A percentile compares a stretch with the other conserved stretches of the same genome.
These are phyloP conservation scores for Camarhynchus parvulus DNA, from an alignment of 2,113 vertebrate species.

Conservation along the genomic window DNA sequence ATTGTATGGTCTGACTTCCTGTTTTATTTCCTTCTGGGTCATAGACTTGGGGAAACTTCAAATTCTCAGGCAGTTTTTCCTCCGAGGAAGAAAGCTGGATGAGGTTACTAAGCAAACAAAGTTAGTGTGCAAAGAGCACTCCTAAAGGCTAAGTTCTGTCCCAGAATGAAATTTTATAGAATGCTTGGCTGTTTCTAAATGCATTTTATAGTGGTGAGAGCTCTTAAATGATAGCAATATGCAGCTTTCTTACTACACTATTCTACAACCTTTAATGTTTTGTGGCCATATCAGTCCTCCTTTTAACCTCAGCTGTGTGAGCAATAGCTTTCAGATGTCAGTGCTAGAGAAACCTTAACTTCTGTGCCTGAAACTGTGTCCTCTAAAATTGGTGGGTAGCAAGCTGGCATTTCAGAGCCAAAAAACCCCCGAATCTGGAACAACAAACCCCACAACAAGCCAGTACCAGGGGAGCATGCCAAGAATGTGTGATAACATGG, in stretches of 20 bases:
- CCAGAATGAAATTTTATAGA: constrained; percentile 42
- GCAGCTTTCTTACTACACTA: constrained; percentile 11
- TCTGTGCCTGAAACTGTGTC: neutral
- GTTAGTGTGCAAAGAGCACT: neutral
- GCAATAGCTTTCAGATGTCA: constrained; percentile 71
- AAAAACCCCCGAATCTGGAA: fast-evolving
- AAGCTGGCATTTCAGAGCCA: neutral
- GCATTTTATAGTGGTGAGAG: constrained; percentile 24
- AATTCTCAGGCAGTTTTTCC: neutral
- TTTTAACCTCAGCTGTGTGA: constrained; percentile 62
- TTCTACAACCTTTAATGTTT: neutral
- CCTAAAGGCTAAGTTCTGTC: constrained; percentile 32
- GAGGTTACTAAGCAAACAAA: neutral
- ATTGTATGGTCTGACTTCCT: neutral
- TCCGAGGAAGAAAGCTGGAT: constrained; percentile 1
- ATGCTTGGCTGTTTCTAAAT: constrained; percentile 43
- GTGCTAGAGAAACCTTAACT: constrained; percentile 30
- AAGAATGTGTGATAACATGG: fast-evolving
- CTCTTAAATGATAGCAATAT: constrained; percentile 40
- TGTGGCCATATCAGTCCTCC: neutral
- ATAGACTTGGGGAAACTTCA: neutral
- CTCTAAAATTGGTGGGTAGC: neutral
- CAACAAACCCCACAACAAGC: neutral
- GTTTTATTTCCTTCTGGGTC: neutral
- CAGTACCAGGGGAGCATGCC: fast-evolving